phyloP scores from a whole-genome alignment of 2,888 invertebrate genomes.

The Chironomus riparius region DNA sequence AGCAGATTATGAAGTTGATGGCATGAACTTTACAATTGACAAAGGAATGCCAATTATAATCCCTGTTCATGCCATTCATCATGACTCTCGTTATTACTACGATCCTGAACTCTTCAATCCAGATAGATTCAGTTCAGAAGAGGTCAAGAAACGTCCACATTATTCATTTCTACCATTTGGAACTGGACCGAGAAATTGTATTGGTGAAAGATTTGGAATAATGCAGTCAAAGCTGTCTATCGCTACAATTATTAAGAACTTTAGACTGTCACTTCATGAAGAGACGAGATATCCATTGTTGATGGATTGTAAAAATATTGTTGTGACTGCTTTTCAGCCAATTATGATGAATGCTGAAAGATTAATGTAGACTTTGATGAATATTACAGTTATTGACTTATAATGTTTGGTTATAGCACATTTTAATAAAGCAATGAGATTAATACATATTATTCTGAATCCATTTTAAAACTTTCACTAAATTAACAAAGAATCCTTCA shows the following conservation, averaged over 20 bases:
- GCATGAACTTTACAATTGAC: constrained; percentile 11
- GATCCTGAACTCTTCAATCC: constrained; percentile 31
- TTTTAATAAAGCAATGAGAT: neutral
- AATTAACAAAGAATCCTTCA: neutral
- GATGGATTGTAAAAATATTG: neutral
- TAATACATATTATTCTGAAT: neutral
- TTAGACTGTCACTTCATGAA: constrained; percentile 32
- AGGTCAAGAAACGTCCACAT: neutral
- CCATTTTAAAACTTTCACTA: neutral
- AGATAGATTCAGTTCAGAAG: constrained; percentile 15
- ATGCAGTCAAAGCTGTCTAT: constrained; percentile 38
- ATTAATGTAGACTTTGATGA: neutral
- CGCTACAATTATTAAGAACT: constrained; percentile 38
- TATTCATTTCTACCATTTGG: constrained; percentile 12
- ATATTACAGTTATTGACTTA: neutral
- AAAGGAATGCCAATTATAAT: constrained; percentile 30
- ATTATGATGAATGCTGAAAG: neutral
- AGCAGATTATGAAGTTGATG: constrained; percentile 27
- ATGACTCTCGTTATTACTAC: constrained; percentile 38
- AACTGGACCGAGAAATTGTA: constrained; percentile 34
- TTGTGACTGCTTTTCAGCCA: neutral
- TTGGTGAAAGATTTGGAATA: constrained; percentile 39
- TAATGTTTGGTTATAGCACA: too few species aligned
- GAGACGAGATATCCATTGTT: neutral
- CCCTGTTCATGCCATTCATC: constrained; percentile 34